A percentile compares a stretch with the other conserved stretches of the same genome.
These are phyloP conservation scores for Cryptotis parvus DNA, from an alignment of 2,113 vertebrate genomes.

Conservation along the genomic window DNA sequence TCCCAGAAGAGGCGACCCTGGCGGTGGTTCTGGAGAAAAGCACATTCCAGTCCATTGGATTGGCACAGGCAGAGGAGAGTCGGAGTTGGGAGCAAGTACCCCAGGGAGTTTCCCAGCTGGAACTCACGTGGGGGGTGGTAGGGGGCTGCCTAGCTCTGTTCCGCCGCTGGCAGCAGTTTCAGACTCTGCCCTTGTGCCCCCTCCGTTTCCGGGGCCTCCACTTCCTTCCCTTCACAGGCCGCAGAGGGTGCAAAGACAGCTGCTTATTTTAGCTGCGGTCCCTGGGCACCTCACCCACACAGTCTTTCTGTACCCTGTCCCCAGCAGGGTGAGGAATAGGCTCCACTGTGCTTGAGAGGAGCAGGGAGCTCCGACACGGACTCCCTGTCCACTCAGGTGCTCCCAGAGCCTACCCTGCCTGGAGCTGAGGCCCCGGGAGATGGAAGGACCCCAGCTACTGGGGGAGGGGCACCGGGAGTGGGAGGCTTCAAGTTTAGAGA, in stretches of 20 bases:
- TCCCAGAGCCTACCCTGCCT: background rate
- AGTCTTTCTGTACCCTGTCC: background rate
- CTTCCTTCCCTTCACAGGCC: conserved; percentile 77
- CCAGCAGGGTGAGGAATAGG: background rate
- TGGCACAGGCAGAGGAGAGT: background rate
- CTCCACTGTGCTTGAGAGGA: background rate
- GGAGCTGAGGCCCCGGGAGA: background rate
- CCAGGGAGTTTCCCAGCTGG: background rate
- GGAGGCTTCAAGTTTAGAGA: background rate
- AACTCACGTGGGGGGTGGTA: background rate
- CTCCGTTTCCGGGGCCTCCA: conserved; percentile 63
- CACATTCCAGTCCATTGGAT: background rate
- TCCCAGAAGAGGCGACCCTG: conserved; percentile 16
- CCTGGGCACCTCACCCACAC: conserved; percentile 72
- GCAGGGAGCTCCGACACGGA: background rate
- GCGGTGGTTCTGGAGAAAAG: background rate
- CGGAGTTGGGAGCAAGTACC: too few relatives aligned
- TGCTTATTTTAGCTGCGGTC: conserved; percentile 74
- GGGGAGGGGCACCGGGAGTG: background rate
- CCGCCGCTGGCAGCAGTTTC: conserved; percentile 21
- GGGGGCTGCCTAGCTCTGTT: conserved; percentile 9
- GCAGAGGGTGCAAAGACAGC: conserved; percentile 75
- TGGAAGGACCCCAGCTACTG: background rate
- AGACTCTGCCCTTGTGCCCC: conserved; percentile 41
- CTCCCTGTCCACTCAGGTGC: too few relatives aligned